Base-by-base conservation (phyloP, 2,113 vertebrate genomes). In the Sorex fumeus region DNA sequence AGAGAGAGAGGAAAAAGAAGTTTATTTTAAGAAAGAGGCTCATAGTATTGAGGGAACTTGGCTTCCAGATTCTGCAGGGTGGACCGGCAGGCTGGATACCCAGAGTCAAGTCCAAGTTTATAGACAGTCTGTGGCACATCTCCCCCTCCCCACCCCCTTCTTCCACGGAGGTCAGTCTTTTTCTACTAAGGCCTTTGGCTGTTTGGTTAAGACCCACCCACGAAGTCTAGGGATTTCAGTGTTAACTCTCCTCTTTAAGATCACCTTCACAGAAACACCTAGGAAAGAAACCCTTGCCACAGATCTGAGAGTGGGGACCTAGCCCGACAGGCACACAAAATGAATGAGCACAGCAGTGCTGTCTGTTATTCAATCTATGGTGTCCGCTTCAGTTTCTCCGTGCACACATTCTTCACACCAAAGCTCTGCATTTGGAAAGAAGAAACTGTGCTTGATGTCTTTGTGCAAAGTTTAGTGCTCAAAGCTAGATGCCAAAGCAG, bases 131-230 rank as follows among this genome's bases (percentile, higher is more conserved):
- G 32, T 71, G 69, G 32, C 19, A 21, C 12, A 34, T 34, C 19
- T 71, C 32, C 40, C 40, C 40, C 40, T 7, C 40, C 7, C 40
- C 30, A n/a, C 18, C 13, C 13, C 67, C 66, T 32, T 4, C 30
- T 71, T 25, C 64, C 77, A 12, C 28, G 60, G 71, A 3, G 3
- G 8, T 30, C 62, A 32, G 25, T 18, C 57, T 78, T 88, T 81
- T 81, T 64, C 62, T 82, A 0, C 62, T 19, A 69, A 62, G 13
- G 23, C 13, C 84, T 93, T 85, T 36, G 25, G 7, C 84, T 70
- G 47, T 53, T 74, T 69, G 36, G 40, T 36, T 10, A 16, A 79
- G 66, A 47, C 84, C 76, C 87, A 67, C 45, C 69, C 80, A 92
- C n/a, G n/a, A 36, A 47, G 15, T n/a, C 74, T 62, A 25, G 23